Conservation (phyloP, 1,140 invertebrate species). For the Dinothrombium tinctorium region DNA sequence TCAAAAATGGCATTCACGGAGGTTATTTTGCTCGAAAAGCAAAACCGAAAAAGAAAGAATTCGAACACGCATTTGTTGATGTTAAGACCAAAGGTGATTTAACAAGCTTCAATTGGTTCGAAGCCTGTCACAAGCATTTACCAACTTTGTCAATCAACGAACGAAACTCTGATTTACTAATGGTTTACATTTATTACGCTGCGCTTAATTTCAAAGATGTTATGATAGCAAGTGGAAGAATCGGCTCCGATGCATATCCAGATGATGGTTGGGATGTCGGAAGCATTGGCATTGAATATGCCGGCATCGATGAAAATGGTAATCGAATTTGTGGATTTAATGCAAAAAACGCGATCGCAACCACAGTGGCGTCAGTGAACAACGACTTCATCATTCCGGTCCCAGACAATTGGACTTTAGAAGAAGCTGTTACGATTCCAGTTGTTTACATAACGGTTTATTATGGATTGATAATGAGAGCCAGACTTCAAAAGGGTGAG, state of each 20-base stretch:
- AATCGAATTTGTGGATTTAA: slow-evolving; percentile 79
- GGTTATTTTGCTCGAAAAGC: too few species aligned
- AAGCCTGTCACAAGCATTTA: slow-evolving; percentile 40
- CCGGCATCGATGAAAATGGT: slow-evolving; percentile 46
- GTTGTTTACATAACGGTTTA: slow-evolving; percentile 75
- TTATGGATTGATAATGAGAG: slow-evolving; percentile 64
- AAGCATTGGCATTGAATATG: slow-evolving; percentile 73
- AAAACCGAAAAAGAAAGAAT: neutral
- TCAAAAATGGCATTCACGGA: slow-evolving; percentile 32
- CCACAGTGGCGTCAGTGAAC: slow-evolving; percentile 59
- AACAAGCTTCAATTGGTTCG: slow-evolving; percentile 74
- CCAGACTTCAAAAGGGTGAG: slow-evolving; percentile 49
- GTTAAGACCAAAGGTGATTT: slow-evolving; percentile 60
- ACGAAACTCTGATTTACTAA: slow-evolving; percentile 24
- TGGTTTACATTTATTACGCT: slow-evolving; percentile 61
- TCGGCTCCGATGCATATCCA: slow-evolving; percentile 83
- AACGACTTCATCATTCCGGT: slow-evolving; percentile 67
- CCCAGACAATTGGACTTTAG: slow-evolving; percentile 60
- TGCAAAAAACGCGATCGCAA: slow-evolving; percentile 66
- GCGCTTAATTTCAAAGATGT: slow-evolving; percentile 72
- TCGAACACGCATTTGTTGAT: slow-evolving; percentile 64
- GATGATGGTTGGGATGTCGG: slow-evolving; percentile 21
- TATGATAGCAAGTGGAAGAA: slow-evolving; percentile 62
- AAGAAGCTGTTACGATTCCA: slow-evolving; percentile 74
- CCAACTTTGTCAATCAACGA: slow-evolving; percentile 7